Conservation (phyloP, 2,797 vertebrate species). For the Cyprinodon diabolis region DNA sequence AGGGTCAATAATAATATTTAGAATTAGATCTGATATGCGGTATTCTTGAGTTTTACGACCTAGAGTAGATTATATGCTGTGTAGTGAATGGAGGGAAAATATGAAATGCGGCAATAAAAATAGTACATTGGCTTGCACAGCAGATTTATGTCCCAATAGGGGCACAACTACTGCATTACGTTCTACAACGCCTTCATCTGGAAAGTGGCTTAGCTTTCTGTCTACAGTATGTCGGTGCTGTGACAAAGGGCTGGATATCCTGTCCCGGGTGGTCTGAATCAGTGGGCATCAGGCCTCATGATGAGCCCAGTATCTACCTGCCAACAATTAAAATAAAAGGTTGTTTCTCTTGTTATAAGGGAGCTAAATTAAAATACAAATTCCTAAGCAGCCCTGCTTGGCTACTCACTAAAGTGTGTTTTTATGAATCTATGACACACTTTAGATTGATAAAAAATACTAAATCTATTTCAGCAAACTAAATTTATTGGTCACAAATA, state of each 20-base stretch:
- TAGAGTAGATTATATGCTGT: background rate
- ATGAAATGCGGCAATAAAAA: slow-evolving; percentile 22
- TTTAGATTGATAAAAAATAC: too few species aligned
- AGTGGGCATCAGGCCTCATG: slow-evolving; percentile 23
- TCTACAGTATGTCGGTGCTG: slow-evolving; percentile 15
- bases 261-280: slow-evolving; percentile 64
- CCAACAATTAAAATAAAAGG: slow-evolving; percentile 60
- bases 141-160: background rate
- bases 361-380: slow-evolving; percentile 25
- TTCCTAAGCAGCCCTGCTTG: slow-evolving; percentile 4
- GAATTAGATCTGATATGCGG: slow-evolving; percentile 7
- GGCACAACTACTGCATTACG: background rate
- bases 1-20: slow-evolving; percentile 33
- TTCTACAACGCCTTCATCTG: slow-evolving; percentile 6
- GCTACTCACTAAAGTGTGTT: background rate
- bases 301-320: slow-evolving; percentile 19
- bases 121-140: slow-evolving; percentile 14
- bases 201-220: background rate
- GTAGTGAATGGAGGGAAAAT: slow-evolving; percentile 8
- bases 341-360: slow-evolving; percentile 32
- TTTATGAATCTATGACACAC: background rate
- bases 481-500: slow-evolving; percentile 11
- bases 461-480: slow-evolving; percentile 14
- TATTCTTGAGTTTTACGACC: slow-evolving; percentile 7
- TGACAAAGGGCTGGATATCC: slow-evolving; percentile 29